These are phyloP conservation scores for Oedothorax gibbosus DNA, from an alignment of 1,140 invertebrate species.

Conservation along the genomic window DNA sequence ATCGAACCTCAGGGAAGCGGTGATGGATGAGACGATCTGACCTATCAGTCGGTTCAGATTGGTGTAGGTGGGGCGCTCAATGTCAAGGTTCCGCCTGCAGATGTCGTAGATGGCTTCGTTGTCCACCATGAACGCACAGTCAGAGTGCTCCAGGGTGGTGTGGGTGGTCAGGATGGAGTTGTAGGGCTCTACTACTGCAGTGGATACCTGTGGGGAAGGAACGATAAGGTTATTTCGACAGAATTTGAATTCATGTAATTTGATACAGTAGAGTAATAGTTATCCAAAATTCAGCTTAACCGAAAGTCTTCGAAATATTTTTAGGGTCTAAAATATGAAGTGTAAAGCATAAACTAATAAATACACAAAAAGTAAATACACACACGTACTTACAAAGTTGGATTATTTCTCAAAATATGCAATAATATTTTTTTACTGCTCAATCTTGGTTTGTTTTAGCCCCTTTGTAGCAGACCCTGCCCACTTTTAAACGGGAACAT, in stretches of 20 bases:
- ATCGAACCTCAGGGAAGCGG: slow-evolving; percentile 78
- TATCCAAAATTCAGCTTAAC: background rate
- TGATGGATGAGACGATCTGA: slow-evolving; percentile 75
- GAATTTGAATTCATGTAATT: background rate
- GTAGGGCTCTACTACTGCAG: slow-evolving; percentile 88
- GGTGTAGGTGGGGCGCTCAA: slow-evolving; percentile 75
- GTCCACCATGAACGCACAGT: slow-evolving; percentile 82
- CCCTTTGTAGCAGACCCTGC: too few relatives aligned
- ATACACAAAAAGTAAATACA: background rate
- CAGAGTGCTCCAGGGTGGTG: slow-evolving; percentile 81
- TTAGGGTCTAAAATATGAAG: background rate
- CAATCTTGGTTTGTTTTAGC: too few relatives aligned
- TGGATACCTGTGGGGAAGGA: slow-evolving; percentile 70
- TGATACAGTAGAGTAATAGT: background rate
- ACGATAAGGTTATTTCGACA: background rate
- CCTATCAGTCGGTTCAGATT: slow-evolving; percentile 73
- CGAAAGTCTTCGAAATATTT: background rate
- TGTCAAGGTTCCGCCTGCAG: slow-evolving; percentile 75
- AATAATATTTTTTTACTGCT: too few relatives aligned
- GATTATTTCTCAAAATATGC: too few relatives aligned
- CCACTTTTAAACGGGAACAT: too few relatives aligned
- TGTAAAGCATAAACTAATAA: background rate
- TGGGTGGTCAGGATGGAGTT: slow-evolving; percentile 86
- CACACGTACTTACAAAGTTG: background rate
- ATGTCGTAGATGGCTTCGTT: slow-evolving; percentile 82